phyloP scores from a whole-genome alignment of 2,113 vertebrate species.

The Steatornis caripensis region DNA sequence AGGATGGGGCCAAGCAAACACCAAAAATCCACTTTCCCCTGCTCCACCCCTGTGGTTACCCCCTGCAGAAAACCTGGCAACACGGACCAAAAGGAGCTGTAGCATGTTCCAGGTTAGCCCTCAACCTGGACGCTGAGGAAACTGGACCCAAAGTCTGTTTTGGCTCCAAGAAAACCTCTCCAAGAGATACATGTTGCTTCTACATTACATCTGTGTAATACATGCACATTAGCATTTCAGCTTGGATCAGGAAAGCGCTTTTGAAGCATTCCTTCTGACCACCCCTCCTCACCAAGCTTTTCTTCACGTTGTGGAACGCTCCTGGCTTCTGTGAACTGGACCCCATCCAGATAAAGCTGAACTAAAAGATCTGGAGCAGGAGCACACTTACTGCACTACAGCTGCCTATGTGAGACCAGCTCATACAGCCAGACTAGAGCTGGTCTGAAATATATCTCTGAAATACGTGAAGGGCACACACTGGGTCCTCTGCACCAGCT shows the following conservation, averaged over 20 bases:
- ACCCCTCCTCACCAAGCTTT: neutral
- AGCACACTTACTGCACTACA: neutral
- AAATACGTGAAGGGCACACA: neutral
- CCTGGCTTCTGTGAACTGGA: neutral
- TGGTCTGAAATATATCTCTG: neutral
- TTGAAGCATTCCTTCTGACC: neutral
- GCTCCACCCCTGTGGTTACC: neutral
- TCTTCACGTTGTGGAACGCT: fast-evolving
- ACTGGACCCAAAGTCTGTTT: neutral
- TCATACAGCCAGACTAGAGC: neutral
- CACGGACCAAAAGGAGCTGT: neutral
- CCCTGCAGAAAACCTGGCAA: neutral
- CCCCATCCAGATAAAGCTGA: neutral
- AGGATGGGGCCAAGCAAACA: neutral
- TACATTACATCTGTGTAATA: neutral
- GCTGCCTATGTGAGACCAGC: neutral
- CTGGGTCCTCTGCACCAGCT: neutral
- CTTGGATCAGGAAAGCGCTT: neutral
- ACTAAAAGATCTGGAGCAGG: neutral
- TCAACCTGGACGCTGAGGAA: neutral
- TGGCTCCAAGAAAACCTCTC: neutral
- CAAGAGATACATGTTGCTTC: neutral
- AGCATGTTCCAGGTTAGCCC: neutral
- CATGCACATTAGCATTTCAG: neutral
- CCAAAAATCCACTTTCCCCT: neutral